These are phyloP conservation scores for Botia almorhae DNA, from an alignment of 2,797 vertebrate species.

Conservation along the genomic window DNA sequence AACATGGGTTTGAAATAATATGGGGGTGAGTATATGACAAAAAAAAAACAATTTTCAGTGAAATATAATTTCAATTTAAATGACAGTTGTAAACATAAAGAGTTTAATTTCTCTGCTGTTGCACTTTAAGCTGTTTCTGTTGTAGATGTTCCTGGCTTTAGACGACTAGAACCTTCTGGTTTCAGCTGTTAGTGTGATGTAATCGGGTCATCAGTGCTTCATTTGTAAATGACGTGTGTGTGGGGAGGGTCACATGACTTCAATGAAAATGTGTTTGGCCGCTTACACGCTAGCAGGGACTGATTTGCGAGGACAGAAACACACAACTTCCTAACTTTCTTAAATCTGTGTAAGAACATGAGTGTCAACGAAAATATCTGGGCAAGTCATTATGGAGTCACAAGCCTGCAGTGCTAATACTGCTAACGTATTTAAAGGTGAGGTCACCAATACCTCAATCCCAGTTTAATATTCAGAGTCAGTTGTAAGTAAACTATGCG, in stretches of 20 bases:
- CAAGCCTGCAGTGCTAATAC: neutral
- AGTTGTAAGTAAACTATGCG: neutral
- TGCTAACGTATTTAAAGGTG: too few species aligned
- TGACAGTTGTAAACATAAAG: neutral
- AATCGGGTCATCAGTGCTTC: neutral
- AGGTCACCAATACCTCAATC: neutral
- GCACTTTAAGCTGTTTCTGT: constrained; percentile 78
- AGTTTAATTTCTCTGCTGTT: constrained; percentile 71
- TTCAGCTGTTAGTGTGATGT: constrained; percentile 45
- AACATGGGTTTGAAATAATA: neutral
- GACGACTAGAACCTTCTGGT: constrained; percentile 83
- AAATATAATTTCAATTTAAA: constrained; percentile 4
- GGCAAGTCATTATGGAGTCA: too few species aligned
- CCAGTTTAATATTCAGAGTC: neutral
- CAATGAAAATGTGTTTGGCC: neutral
- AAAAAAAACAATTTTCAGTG: neutral
- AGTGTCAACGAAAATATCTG: too few species aligned
- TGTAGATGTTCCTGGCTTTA: constrained; percentile 83
- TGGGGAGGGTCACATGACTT: neutral
- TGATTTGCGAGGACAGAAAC: neutral
- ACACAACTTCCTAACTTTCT: too few species aligned
- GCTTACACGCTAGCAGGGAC: neutral
- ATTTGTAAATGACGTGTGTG: neutral
- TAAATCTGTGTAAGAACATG: too few species aligned
- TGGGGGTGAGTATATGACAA: neutral